These are phyloP conservation scores for Drepanosiphum platanoidis DNA, from an alignment of 2,888 invertebrate species.

Conservation along the genomic window DNA sequence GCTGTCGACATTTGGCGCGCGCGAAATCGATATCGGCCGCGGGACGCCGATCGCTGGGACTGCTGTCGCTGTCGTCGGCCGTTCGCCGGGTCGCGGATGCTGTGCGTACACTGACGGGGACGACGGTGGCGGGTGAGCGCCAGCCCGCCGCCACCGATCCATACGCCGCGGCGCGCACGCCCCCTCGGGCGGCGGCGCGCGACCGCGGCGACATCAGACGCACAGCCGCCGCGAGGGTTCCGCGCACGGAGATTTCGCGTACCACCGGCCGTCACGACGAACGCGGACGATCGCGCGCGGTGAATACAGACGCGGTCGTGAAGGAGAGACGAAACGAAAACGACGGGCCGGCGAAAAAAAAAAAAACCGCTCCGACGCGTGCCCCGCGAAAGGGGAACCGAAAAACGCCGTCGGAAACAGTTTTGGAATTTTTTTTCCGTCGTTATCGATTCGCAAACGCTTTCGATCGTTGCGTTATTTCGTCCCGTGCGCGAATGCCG, in stretches of 20 bases:
- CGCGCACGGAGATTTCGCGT: background rate
- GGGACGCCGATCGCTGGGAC: background rate
- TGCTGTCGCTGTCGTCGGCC: constrained; percentile 29
- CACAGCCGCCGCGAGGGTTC: background rate
- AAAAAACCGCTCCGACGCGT: too few species aligned
- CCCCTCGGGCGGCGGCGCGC: constrained; percentile 5
- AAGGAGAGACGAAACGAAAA: too few species aligned
- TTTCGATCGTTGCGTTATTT: too few species aligned
- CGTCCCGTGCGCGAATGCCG: too few species aligned
- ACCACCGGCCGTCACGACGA: background rate
- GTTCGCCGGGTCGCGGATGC: constrained; percentile 53
- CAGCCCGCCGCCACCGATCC: constrained; percentile 38
- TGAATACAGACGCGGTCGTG: too few species aligned
- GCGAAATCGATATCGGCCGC: constrained; percentile 21
- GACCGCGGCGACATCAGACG: background rate
- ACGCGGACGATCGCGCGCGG: background rate
- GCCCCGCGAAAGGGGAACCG: too few species aligned
- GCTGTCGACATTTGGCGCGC: constrained; percentile 24
- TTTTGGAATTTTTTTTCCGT: too few species aligned
- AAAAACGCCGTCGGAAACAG: too few species aligned
- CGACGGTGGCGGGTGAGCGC: constrained; percentile 14
- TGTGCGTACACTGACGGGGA: constrained; percentile 39
- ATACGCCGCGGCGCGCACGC: constrained; percentile 44
- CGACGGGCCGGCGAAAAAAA: too few species aligned
- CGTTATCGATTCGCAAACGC: too few species aligned